Evolutionary conservation across 2,797 vertebrate species (phyloP).

Genomic region (Sebastes cheni): DNA sequence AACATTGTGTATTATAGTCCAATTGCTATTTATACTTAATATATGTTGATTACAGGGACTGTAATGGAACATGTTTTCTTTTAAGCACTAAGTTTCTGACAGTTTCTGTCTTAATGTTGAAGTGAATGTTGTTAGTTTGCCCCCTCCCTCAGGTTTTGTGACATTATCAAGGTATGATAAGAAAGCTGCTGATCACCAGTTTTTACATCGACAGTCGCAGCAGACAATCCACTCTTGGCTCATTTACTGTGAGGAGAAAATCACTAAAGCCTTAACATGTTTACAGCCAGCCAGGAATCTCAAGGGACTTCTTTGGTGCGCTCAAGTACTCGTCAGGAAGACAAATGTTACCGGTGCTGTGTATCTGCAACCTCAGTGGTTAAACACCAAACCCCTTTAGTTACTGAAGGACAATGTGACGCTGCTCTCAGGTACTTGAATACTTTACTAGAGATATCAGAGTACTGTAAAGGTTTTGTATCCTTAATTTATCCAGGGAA

Average conservation of each 20-base stretch:
- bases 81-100: constrained; percentile 69
- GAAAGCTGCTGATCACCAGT: constrained; percentile 11
- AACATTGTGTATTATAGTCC: constrained; percentile 49
- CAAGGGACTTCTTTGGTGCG: not conserved
- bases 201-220: not conserved
- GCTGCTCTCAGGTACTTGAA: constrained; percentile 76
- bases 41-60: constrained; percentile 65
- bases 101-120: constrained; percentile 10
- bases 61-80: constrained; percentile 37
- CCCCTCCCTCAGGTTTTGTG: constrained; percentile 9
- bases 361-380: constrained; percentile 10
- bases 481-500: constrained; percentile 20
- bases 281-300: constrained; percentile 44
- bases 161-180: not conserved
- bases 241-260: constrained; percentile 35
- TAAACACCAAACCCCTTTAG: constrained; percentile 11
- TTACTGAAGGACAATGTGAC: constrained; percentile 31
- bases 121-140: not conserved
- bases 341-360: constrained; percentile 2
- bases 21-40: constrained; percentile 76
- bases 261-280: constrained; percentile 64
- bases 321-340: not conserved
- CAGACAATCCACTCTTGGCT: constrained; percentile 5
- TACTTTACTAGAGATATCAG: constrained; percentile 53
- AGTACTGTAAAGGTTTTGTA: constrained; percentile 74